A percentile compares a stretch with the other conserved stretches of the same genome.
phyloP scores from a whole-genome alignment of 2,797 vertebrate species.

The Oceanodroma leucorhoa region DNA sequence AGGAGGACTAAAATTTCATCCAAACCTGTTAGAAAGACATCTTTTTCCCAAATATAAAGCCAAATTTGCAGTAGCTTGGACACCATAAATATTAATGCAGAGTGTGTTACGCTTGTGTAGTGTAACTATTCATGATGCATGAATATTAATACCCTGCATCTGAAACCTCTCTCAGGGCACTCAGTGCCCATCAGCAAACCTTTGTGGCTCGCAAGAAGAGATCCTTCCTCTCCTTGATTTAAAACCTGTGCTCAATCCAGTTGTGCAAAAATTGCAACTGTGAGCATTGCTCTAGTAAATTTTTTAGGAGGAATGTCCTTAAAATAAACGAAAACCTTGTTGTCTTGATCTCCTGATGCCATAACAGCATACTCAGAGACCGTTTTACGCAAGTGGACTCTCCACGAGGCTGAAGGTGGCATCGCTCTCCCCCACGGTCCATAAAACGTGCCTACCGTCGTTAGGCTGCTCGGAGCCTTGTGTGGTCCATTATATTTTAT shows the following conservation, averaged over 20 bases:
- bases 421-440: not conserved
- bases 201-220: not conserved
- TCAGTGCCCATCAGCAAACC: not conserved
- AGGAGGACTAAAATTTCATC: not conserved
- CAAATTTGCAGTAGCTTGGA: not conserved
- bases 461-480: conserved; percentile 62
- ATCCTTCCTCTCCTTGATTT: not conserved
- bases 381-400: not conserved
- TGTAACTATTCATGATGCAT: not conserved
- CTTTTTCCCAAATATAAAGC: not conserved
- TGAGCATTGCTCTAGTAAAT: not conserved
- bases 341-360: not conserved
- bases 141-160: not conserved
- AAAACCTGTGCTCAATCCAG: not conserved
- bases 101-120: not conserved
- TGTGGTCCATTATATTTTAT: conserved; percentile 85
- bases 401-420: not conserved
- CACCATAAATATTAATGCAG: not conserved
- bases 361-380: accelerated
- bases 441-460: not conserved
- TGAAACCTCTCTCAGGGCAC: not conserved
- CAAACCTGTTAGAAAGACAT: not conserved
- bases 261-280: not conserved
- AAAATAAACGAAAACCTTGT: not conserved
- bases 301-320: not conserved